Evolutionary conservation across 2,888 invertebrate genomes (phyloP).

Genomic region (Labia minor): DNA sequence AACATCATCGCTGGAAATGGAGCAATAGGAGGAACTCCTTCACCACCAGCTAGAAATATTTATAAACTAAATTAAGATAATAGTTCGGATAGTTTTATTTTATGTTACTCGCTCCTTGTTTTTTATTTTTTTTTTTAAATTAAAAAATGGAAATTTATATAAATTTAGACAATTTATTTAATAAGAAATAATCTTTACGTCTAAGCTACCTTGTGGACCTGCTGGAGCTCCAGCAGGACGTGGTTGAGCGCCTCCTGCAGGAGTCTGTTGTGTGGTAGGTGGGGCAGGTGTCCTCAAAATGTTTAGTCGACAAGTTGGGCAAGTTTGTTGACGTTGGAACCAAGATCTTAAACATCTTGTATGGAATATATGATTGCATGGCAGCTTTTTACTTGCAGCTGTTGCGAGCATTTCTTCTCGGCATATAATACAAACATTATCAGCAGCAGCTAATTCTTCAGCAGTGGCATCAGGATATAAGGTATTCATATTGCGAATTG

Average conservation of each 20-base stretch:
- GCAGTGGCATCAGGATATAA: constrained; percentile 91
- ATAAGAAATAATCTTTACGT: background rate
- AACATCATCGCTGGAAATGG: constrained; percentile 1
- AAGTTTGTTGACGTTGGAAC: constrained; percentile 99
- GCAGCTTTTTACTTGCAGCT: constrained; percentile 82
- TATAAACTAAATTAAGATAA: too few relatives aligned
- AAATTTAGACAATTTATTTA: too few relatives aligned
- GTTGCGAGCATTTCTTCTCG: constrained; percentile 70
- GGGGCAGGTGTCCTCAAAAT: constrained; percentile 44
- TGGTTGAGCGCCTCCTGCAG: constrained; percentile 1
- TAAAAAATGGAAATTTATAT: too few relatives aligned
- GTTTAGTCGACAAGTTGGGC: constrained; percentile 94
- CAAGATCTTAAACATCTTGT: constrained; percentile 93
- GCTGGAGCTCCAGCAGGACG: constrained; percentile 16
- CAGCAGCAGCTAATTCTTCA: constrained; percentile 81
- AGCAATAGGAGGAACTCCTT: background rate
- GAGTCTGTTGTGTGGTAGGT: constrained; percentile 35
- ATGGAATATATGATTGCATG: constrained; percentile 99
- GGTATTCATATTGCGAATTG: constrained; percentile 97
- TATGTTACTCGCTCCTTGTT: too few relatives aligned
- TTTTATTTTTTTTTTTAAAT: too few relatives aligned
- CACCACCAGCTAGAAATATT: background rate
- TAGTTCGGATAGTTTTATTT: too few relatives aligned
- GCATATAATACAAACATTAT: constrained; percentile 99
- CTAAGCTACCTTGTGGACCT: background rate